Evolutionary conservation across 2,113 vertebrate genomes (phyloP), one percentile per base, ranked within the genome.

Genomic region (Castor canadensis): DNA sequence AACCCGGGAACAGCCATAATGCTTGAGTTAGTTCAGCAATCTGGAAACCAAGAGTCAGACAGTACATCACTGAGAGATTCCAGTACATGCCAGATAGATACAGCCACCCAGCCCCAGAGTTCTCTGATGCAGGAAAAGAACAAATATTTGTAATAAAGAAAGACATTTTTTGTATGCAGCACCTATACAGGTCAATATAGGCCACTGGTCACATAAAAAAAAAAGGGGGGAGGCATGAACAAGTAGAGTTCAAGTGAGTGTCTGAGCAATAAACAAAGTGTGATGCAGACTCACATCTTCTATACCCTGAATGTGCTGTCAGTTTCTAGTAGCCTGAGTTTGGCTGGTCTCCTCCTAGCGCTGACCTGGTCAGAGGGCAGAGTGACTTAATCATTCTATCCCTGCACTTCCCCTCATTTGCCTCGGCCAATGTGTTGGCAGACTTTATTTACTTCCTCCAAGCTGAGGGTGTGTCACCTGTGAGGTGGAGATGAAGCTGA

Each of bases 401-500:
- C 52, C 71, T 52, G 7, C 32, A 60, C 83, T 87, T 86, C 69
- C 91, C 73, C 89, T 91, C 80, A n/a, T 54, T 69, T 91, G 79
- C 62, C 75, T 56, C 5, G 56, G 82, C 83, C 64, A 83, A 6
- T n/a, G 69, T 89, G 86, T 71, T 73, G 40, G 66, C 67, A 58
- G 82, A 73, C 62, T 92, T 84, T 75, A 91, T 90, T 93, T 95
- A 89, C 52, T 95, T 96, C 90, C 93, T 94, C 49, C 71, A 92
- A 91, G 83, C 56, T 62, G 47, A 79, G 89, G 80, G 76, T 73
- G 95, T 93, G 96, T 92, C 90, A 47, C 81, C 66, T 90, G 56
- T 56, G 35, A 88, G 64, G 67, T 32, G 19, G 60, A 64, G 66
- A 54, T 47, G 58, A 85, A 72, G 89, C 80, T 87, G 95, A 96